A percentile compares a stretch with the other conserved stretches of the same genome.
Evolutionary conservation across 2,888 invertebrate species (phyloP).

Genomic region (Limenitis camilla): DNA sequence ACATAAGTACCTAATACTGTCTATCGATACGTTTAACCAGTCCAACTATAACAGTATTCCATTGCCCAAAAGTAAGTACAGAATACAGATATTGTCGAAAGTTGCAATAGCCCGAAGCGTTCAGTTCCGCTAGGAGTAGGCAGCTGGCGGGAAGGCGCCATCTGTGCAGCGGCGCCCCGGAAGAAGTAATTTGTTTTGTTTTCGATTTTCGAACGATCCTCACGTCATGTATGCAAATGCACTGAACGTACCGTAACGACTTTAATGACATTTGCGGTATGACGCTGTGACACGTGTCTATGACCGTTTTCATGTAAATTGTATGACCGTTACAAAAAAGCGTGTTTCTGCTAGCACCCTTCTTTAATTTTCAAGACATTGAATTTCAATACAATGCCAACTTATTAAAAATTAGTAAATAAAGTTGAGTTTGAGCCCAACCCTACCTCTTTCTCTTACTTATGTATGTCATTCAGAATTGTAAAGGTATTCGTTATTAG

Average conservation of each 20-base stretch:
- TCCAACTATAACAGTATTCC: background rate
- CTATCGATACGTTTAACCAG: background rate
- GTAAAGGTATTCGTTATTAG: too few species aligned
- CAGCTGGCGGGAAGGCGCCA: conserved; percentile 74
- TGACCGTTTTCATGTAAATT: background rate
- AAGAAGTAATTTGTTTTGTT: conserved; percentile 64
- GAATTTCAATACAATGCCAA: too few species aligned
- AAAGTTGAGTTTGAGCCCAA: too few species aligned
- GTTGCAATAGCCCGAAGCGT: background rate
- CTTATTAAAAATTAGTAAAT: too few species aligned
- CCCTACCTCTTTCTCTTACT: too few species aligned
- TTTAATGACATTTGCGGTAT: conserved; percentile 38
- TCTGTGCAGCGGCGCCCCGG: conserved; percentile 64
- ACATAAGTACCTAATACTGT: too few species aligned
- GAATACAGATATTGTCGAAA: background rate
- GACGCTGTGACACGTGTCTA: conserved; percentile 43
- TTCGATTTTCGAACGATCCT: conserved; percentile 35
- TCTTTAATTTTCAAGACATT: too few species aligned
- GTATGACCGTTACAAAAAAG: conserved; percentile 28
- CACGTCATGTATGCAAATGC: conserved; percentile 22
- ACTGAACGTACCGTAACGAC: conserved; percentile 17
- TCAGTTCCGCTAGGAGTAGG: conserved; percentile 11
- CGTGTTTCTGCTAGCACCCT: background rate
- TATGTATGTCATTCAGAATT: too few species aligned
- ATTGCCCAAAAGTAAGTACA: background rate